phyloP scores from a whole-genome alignment of 1,140 invertebrate species.

The Neuroterus valhalla region DNA sequence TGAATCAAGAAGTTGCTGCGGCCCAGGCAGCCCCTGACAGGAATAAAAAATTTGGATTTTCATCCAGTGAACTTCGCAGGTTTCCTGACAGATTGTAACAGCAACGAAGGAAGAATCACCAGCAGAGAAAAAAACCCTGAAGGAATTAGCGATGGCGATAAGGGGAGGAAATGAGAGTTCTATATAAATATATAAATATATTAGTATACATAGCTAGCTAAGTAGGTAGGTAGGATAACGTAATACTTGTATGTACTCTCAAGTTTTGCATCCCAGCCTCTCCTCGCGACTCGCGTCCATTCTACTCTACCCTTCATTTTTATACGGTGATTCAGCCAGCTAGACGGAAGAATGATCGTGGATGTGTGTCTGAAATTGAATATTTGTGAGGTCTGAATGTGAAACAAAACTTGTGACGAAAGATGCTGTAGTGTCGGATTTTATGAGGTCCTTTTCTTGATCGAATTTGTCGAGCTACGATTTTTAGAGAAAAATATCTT shows the following conservation, averaged over 20 bases:
- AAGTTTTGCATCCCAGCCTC: conserved; percentile 8
- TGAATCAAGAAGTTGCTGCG: conserved; percentile 44
- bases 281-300: neutral
- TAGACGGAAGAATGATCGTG: conserved; percentile 5
- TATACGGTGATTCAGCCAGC: conserved; percentile 36
- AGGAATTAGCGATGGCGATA: conserved; percentile 9
- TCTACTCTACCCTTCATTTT: conserved; percentile 37
- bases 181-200: conserved; percentile 38
- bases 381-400: too few species aligned
- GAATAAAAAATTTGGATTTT: conserved; percentile 39
- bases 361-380: neutral
- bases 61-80: conserved; percentile 35
- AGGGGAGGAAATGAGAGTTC: neutral
- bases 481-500: too few species aligned
- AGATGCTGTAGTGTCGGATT: too few species aligned
- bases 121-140: neutral
- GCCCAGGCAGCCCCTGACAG: conserved; percentile 42
- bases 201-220: conserved; percentile 37
- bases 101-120: neutral
- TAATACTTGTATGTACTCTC: conserved; percentile 12
- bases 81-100: neutral
- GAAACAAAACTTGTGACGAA: too few species aligned
- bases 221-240: conserved; percentile 17
- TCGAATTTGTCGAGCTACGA: too few species aligned
- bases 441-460: too few species aligned